Evolutionary conservation across 2,797 vertebrate species (phyloP).

Genomic region (Notolepis coatsorum): DNA sequence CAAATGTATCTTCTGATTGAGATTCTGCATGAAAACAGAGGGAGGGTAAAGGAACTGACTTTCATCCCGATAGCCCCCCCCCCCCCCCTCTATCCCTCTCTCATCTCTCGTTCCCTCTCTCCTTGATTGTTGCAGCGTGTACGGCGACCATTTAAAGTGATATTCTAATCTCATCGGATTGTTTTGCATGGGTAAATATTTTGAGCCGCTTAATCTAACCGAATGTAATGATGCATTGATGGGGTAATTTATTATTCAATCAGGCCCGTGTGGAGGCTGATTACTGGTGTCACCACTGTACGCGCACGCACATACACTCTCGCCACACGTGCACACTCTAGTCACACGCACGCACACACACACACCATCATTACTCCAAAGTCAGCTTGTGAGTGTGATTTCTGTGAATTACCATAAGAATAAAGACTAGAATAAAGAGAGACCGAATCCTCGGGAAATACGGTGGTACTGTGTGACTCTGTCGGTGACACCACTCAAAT

Average conservation of each 20-base stretch:
- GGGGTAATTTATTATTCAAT: conserved; percentile 87
- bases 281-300: conserved; percentile 71
- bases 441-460: conserved; percentile 55
- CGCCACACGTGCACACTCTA: neutral
- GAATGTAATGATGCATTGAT: conserved; percentile 84
- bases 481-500: conserved; percentile 30
- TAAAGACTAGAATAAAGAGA: conserved; percentile 59
- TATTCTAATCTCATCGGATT: conserved; percentile 81
- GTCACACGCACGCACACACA: neutral
- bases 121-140: conserved; percentile 66
- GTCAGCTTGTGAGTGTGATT: conserved; percentile 42
- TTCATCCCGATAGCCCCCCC: neutral
- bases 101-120: neutral
- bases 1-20: conserved; percentile 46
- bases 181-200: conserved; percentile 88
- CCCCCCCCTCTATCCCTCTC: neutral
- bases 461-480: neutral
- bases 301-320: conserved; percentile 11
- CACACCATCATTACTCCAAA: conserved; percentile 14
- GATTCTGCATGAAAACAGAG: conserved; percentile 52
- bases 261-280: conserved; percentile 75
- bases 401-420: conserved; percentile 77
- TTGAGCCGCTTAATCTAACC: conserved; percentile 81
- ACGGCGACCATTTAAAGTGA: conserved; percentile 76
- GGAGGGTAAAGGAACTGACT: conserved; percentile 33